Base-by-base conservation (phyloP, 2,113 vertebrate species). In the Cathartes aura region DNA sequence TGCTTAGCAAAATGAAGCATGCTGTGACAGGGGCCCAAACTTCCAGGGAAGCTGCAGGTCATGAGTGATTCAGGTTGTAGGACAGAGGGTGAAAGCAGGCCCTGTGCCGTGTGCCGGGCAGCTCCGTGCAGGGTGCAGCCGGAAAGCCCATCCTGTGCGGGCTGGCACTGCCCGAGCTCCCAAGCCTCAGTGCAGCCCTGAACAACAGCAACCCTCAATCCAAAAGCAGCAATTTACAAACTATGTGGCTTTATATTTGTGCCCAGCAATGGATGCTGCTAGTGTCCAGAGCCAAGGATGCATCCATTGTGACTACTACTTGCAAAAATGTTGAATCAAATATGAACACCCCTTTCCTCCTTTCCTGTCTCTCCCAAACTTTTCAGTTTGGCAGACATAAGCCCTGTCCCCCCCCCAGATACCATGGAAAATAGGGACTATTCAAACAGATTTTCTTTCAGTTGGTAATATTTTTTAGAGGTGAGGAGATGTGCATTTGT, bases 1-100 rank as follows among this genome's bases (percentile, higher is more conserved):
- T 92, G 72, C 86, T 90, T 89, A 89, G 90, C 82, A 73, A 73
- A 94, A 86, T 50, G 85, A 70, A 87, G 70, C 3, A 2, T 9
- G 4, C n/a, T 43, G 45, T 38, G 26, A 23, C 36, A 68, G 66
- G 56, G 89, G 50, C 67, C 67, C 17, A n/a, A 36, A 58, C 45
- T 30, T 42, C 14, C 26, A n/a, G 66, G 82, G 53, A 42, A 22
- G 45, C 70, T 40, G 40, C 2, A 9, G 81, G 43, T 30, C 1
- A 9, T 15, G 48, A 52, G 64, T 34, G 48, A 29, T 17, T 32
- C 6, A 2, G 74, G 60, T 36, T 32, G 53, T 12, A 53, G 40
- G 34, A 7, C 38, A 6, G 47, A 17, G 34, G 58, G 56, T 47
- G 53, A 8, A 26, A 21, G 74, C 19, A 24, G 73, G 42, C 12